These are phyloP conservation scores for Columba janthina DNA, from an alignment of 2,113 vertebrate species.

Conservation along the genomic window DNA sequence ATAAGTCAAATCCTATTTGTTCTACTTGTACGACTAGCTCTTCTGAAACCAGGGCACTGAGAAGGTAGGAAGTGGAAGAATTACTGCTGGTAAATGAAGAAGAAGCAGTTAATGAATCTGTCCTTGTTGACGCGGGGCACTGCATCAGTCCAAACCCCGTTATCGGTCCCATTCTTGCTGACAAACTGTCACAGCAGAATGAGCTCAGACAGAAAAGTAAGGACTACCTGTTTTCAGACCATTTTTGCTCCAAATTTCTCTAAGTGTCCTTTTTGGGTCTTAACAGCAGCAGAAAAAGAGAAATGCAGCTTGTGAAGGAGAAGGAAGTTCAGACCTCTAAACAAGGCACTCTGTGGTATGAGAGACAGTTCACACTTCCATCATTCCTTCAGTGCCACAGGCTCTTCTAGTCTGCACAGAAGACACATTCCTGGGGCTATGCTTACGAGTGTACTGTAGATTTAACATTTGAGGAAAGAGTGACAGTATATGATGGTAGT, in stretches of 20 bases:
- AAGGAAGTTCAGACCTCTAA: not conserved
- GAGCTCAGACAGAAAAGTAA: not conserved
- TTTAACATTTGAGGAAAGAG: not conserved
- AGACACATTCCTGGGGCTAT: accelerated
- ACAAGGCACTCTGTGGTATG: too few relatives aligned
- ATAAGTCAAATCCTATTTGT: not conserved
- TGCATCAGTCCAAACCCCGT: not conserved
- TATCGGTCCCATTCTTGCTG: not conserved
- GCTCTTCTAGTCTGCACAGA: too few relatives aligned
- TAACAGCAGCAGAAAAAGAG: not conserved
- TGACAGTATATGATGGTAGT: too few relatives aligned
- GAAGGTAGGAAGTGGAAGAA: not conserved
- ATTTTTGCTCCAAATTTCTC: not conserved
- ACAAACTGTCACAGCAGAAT: not conserved
- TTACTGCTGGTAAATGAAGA: accelerated
- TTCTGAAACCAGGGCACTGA: not conserved
- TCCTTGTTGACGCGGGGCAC: too few relatives aligned
- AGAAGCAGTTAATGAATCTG: accelerated
- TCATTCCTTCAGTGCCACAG: not conserved
- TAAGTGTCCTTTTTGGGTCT: not conserved
- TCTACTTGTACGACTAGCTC: not conserved
- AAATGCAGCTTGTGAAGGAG: not conserved
- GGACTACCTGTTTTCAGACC: too few relatives aligned
- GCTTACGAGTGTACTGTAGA: accelerated
- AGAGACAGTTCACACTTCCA: not conserved